Evolutionary conservation across 2,888 invertebrate species (phyloP).

Genomic region (Hetaerina titia): DNA sequence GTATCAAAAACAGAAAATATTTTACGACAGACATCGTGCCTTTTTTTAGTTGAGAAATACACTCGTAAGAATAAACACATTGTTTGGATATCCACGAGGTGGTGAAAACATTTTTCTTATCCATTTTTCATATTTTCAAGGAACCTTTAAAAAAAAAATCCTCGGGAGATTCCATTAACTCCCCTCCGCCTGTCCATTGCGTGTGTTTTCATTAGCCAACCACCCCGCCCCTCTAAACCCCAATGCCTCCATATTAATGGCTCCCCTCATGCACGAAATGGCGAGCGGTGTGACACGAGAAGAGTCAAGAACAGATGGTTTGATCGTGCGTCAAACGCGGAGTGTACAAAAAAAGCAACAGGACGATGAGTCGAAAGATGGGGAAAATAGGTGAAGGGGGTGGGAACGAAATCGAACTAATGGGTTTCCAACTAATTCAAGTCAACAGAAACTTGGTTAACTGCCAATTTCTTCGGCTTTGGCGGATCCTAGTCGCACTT

Average conservation of each 20-base stretch:
- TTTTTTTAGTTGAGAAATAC: too few species aligned
- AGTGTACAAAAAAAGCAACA: neutral
- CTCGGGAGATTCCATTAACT: neutral
- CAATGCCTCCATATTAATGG: neutral
- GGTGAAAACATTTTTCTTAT: neutral
- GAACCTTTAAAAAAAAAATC: neutral
- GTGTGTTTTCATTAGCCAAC: conserved; percentile 8
- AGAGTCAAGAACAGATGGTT: conserved; percentile 23
- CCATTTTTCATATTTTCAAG: neutral
- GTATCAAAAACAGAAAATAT: too few species aligned
- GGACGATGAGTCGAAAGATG: neutral
- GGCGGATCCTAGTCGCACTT: neutral
- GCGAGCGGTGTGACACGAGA: neutral
- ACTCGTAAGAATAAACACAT: neutral
- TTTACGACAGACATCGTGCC: too few species aligned
- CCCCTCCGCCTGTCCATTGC: neutral
- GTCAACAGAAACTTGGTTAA: neutral
- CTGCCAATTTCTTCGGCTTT: neutral
- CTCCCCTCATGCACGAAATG: neutral
- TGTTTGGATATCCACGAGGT: neutral
- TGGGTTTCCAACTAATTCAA: conserved; percentile 32
- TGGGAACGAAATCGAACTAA: conserved; percentile 17
- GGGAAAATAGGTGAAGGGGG: neutral
- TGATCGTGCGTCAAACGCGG: conserved; percentile 26
- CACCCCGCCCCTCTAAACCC: neutral